phyloP scores from a whole-genome alignment of 2,113 vertebrate genomes.

The Lophius piscatorius region DNA sequence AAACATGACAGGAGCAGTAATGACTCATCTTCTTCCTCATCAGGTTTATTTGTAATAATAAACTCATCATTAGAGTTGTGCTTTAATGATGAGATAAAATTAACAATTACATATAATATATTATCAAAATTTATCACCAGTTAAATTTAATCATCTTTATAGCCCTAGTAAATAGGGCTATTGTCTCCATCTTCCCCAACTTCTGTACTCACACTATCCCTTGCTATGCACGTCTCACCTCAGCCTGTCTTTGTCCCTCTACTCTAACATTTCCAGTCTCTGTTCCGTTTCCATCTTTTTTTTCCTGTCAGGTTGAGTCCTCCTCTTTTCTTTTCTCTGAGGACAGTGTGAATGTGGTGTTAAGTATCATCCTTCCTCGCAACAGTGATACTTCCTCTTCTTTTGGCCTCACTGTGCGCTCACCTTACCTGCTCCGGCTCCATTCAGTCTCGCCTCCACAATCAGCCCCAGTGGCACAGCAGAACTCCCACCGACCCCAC shows the following conservation, averaged over 20 bases:
- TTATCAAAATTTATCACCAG: no score
- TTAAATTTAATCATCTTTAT: no score
- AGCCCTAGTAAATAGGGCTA: no score
- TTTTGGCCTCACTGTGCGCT: conserved; percentile 67
- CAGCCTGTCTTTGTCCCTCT: conserved; percentile 33
- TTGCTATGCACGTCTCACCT: conserved; percentile 48
- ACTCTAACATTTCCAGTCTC: conserved; percentile 44
- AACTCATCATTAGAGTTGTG: no score
- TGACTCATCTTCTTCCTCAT: no score
- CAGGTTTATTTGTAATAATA: no score
- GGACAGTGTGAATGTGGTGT: conserved; percentile 74
- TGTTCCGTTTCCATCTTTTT: conserved; percentile 27
- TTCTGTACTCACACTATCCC: conserved; percentile 27
- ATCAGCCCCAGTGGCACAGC: conserved; percentile 61
- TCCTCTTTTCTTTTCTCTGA: conserved; percentile 52
- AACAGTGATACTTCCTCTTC: conserved; percentile 76
- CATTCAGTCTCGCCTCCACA: conserved; percentile 80
- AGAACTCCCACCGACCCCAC: conserved; percentile 18
- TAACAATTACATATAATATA: no score
- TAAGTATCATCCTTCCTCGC: conserved; percentile 72
- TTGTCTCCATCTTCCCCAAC: conserved; percentile 1
- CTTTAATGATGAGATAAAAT: no score
- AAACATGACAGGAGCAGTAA: no score
- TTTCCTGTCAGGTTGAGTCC: conserved; percentile 33
- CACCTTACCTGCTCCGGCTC: conserved; percentile 83